phyloP scores from a whole-genome alignment of 1,140 invertebrate genomes.

The Centruroides sculpturatus region DNA sequence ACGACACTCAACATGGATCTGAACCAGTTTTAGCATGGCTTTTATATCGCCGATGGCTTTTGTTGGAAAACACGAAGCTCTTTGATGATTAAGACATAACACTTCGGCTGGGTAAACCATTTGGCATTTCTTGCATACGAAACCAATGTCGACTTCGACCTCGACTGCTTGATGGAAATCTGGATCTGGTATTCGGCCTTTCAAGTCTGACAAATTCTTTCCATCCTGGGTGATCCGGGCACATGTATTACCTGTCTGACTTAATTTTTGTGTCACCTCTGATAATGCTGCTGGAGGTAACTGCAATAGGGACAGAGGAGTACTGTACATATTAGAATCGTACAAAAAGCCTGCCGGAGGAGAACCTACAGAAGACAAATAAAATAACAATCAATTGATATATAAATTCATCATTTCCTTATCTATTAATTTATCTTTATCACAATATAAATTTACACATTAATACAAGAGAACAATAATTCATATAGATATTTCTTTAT shows the following conservation, averaged over 20 bases:
- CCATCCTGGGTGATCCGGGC: conserved; percentile 36
- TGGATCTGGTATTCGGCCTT: conserved; percentile 21
- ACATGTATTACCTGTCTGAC: conserved; percentile 28
- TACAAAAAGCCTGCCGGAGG: conserved; percentile 17
- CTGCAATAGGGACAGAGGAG: conserved; percentile 35
- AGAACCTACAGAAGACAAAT: conserved; percentile 4
- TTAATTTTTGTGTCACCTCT: conserved; percentile 31
- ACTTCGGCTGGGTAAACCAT: conserved; percentile 59
- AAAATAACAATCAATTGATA: neutral
- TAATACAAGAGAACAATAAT: too few species aligned
- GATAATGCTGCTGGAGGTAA: conserved; percentile 34
- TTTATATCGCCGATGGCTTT: conserved; percentile 21
- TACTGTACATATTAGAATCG: conserved; percentile 33
- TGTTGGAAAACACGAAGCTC: conserved; percentile 43
- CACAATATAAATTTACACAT: too few species aligned
- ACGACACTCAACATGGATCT: conserved; percentile 50
- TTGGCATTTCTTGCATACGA: conserved; percentile 72
- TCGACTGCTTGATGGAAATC: conserved; percentile 33
- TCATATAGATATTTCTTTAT: too few species aligned
- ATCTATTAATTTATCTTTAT: too few species aligned
- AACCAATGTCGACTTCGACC: conserved; percentile 58
- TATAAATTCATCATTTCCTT: too few species aligned
- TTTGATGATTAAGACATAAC: conserved; percentile 54
- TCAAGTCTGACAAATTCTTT: conserved; percentile 28
- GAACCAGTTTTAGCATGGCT: conserved; percentile 28